Evolutionary conservation across 2,797 vertebrate genomes (phyloP).

Genomic region (Knipowitschia caucasica): DNA sequence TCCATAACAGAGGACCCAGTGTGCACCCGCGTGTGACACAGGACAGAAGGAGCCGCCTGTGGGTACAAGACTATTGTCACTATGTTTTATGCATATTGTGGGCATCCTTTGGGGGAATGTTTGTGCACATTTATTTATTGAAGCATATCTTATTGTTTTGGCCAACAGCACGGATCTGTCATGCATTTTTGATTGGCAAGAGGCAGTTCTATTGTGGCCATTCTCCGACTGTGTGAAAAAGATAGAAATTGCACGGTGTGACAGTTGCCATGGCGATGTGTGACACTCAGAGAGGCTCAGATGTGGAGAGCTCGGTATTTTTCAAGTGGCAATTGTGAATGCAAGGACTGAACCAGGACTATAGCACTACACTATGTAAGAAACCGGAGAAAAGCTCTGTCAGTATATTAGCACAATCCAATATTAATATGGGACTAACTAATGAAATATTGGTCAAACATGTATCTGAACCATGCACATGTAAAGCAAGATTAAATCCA

Average conservation of each 20-base stretch:
- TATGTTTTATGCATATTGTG: neutral
- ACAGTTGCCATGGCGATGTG: conserved; percentile 70
- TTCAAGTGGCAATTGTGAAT: neutral
- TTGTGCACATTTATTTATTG: neutral
- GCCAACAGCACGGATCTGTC: conserved; percentile 2
- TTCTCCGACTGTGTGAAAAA: conserved; percentile 4
- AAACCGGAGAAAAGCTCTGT: neutral
- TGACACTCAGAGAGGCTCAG: conserved; percentile 36
- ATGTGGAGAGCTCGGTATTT: neutral
- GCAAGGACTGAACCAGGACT: neutral
- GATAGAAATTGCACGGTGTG: conserved; percentile 45
- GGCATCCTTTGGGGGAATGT: neutral
- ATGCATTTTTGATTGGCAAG: conserved; percentile 1
- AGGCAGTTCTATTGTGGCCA: neutral
- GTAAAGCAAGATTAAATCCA: neutral
- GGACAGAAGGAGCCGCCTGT: neutral
- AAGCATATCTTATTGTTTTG: conserved; percentile 1
- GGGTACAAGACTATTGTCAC: conserved; percentile 22
- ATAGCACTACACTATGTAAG: neutral
- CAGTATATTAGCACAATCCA: neutral
- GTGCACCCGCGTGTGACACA: conserved; percentile 13
- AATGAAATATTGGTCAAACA: neutral
- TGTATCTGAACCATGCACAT: neutral
- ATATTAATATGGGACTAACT: neutral
- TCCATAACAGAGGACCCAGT: conserved; percentile 58